Percentiles rank a stretch among this genome's conserved stretches.
Evolutionary conservation across 2,888 invertebrate genomes (phyloP).

Genomic region (Leptinotarsa tumamoca): DNA sequence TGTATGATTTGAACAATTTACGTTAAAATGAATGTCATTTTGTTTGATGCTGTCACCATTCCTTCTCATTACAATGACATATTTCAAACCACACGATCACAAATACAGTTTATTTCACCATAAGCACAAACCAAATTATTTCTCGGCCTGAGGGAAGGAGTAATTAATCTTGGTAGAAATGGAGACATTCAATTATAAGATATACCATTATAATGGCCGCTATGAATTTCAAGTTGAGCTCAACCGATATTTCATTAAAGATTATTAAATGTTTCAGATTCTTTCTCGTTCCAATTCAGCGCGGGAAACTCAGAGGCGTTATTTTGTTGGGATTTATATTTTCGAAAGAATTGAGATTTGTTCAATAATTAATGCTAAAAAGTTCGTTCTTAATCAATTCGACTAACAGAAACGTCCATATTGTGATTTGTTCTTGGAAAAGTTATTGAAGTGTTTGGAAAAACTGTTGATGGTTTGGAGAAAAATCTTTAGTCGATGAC

Average conservation of each 20-base stretch:
- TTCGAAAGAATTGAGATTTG: not conserved
- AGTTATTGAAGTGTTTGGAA: no score
- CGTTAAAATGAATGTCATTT: no score
- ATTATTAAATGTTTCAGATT: conserved; percentile 13
- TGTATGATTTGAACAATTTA: no score
- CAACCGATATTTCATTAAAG: conserved; percentile 3
- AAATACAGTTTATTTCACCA: not conserved
- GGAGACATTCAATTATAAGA: conserved; percentile 19
- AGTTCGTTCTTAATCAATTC: no score
- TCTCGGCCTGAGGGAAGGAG: not conserved
- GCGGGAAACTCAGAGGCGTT: not conserved
- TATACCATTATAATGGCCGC: conserved; percentile 13
- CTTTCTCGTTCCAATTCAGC: not conserved
- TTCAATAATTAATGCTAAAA: not conserved
- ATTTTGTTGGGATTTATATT: not conserved
- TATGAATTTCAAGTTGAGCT: not conserved
- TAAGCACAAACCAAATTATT: not conserved
- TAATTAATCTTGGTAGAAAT: conserved; percentile 9
- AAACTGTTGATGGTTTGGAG: no score
- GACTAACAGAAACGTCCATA: no score
- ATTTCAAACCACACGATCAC: not conserved
- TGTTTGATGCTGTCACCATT: not conserved
- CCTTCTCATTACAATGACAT: not conserved
- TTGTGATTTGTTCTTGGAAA: no score
- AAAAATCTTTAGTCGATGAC: no score